A percentile compares a stretch with the other conserved stretches of the same genome.
phyloP scores from a whole-genome alignment of 2,888 invertebrate species.

The Apocheima hispidaria region DNA sequence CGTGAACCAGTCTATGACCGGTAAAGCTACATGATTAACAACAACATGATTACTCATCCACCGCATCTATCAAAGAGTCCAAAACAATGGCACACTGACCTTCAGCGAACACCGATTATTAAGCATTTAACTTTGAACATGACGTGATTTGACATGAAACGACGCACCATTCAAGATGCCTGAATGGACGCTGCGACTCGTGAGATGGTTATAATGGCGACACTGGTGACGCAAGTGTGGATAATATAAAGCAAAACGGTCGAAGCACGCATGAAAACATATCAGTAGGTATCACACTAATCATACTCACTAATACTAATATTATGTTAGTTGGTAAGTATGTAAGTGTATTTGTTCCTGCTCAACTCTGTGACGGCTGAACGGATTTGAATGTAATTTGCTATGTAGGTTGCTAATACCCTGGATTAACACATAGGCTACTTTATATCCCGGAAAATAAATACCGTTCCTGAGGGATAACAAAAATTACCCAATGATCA shows the following conservation, averaged over 20 bases:
- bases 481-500: no score
- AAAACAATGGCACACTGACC: slow-evolving; percentile 32
- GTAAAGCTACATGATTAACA: slow-evolving; percentile 11
- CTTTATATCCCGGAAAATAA: no score
- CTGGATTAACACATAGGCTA: no score
- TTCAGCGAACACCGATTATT: slow-evolving; percentile 26
- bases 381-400: no score
- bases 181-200: slow-evolving; percentile 8
- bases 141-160: slow-evolving; percentile 25
- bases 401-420: no score
- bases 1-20: slow-evolving; percentile 1
- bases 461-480: no score
- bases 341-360: no score
- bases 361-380: no score
- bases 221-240: slow-evolving; percentile 11
- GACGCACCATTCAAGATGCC: slow-evolving; percentile 24
- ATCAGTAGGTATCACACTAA: not conserved
- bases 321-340: no score
- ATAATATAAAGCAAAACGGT: not conserved
- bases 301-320: no score
- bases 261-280: not conserved
- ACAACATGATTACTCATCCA: slow-evolving; percentile 20
- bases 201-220: slow-evolving; percentile 4
- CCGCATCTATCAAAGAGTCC: slow-evolving; percentile 14
- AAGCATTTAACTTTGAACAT: slow-evolving; percentile 15